These are phyloP conservation scores for Columba guinea DNA, from an alignment of 2,797 vertebrate genomes.

Conservation along the genomic window DNA sequence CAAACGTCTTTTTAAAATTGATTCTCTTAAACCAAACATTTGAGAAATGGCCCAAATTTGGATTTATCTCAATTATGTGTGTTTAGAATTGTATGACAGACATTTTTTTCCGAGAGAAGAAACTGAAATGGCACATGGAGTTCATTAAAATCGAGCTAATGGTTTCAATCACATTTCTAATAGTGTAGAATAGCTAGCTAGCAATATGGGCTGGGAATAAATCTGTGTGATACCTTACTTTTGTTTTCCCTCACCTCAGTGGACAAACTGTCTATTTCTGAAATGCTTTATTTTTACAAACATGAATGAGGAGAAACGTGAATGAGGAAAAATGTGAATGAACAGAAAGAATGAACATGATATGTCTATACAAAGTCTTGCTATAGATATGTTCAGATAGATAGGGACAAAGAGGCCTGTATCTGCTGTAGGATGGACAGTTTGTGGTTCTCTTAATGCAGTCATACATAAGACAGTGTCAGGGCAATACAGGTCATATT, in stretches of 20 bases:
- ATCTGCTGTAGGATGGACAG: background rate
- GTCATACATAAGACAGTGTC: background rate
- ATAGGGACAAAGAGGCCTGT: background rate
- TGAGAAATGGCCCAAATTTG: background rate
- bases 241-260: background rate
- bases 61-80: conserved; percentile 58
- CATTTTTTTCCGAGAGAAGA: background rate
- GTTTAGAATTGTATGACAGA: background rate
- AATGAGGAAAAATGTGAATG: background rate
- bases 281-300: conserved; percentile 13
- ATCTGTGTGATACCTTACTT: background rate
- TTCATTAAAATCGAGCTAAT: conserved; percentile 72
- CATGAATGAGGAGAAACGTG: background rate
- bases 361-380: background rate
- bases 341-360: background rate
- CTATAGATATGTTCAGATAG: background rate
- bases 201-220: background rate
- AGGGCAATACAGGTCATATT: background rate
- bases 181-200: conserved; percentile 25
- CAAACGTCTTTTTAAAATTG: conserved; percentile 25
- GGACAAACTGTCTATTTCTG: background rate
- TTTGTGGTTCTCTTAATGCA: background rate
- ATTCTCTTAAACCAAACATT: conserved; percentile 6
- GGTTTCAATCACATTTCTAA: conserved; percentile 72
- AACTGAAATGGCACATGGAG: conserved; percentile 62